Evolutionary conservation across 2,113 vertebrate species (phyloP).

Genomic region (Gorsachius goisagi): DNA sequence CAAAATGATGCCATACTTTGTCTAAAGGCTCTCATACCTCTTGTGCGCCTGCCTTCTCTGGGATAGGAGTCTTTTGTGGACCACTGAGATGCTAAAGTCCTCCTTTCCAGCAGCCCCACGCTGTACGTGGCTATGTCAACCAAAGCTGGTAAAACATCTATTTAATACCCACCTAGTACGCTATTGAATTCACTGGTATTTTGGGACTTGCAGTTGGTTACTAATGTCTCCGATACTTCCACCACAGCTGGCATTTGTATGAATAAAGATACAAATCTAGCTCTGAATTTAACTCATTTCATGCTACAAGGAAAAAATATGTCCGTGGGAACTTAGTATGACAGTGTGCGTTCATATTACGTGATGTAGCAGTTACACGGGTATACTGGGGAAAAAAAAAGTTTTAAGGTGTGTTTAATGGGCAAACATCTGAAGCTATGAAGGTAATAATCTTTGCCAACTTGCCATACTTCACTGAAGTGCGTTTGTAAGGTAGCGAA

Average conservation of each 20-base stretch:
- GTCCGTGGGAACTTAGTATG: background rate
- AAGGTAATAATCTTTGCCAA: background rate
- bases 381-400: background rate
- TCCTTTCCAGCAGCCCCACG: background rate
- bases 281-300: background rate
- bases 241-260: background rate
- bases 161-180: background rate
- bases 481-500: background rate
- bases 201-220: background rate
- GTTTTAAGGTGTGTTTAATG: background rate
- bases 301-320: background rate
- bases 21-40: background rate
- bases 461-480: background rate
- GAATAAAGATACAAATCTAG: background rate
- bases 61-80: background rate
- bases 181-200: background rate
- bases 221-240: background rate
- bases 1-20: background rate
- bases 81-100: background rate
- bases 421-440: background rate
- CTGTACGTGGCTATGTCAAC: background rate
- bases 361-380: accelerated
- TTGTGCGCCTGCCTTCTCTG: background rate
- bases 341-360: background rate
- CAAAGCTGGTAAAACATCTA: background rate